phyloP scores from a whole-genome alignment of 2,113 vertebrate species.

The Sphyrna mokarran region DNA sequence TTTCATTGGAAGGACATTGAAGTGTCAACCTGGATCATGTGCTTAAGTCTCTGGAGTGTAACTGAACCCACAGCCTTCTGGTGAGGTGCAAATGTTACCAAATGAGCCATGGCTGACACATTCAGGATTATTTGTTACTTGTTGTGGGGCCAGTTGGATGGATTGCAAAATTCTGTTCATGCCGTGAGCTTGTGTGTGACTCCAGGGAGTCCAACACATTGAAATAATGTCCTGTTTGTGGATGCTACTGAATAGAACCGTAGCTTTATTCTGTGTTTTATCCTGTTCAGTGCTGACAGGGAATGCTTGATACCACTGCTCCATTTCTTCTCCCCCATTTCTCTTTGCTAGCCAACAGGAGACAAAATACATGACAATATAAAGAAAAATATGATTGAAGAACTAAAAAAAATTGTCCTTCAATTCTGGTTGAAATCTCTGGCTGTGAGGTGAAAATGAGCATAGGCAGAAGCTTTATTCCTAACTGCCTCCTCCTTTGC shows the following conservation, averaged over 20 bases:
- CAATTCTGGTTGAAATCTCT: not conserved
- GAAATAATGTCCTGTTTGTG: not conserved
- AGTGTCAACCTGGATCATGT: not conserved
- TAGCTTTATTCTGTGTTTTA: not conserved
- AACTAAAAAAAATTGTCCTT: not conserved
- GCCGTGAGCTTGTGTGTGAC: not conserved
- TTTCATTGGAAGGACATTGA: not conserved
- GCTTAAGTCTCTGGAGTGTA: not conserved
- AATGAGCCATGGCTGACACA: not conserved
- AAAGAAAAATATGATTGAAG: not conserved
- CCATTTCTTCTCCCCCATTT: not conserved
- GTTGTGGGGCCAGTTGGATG: not conserved
- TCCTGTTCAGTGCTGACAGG: not conserved
- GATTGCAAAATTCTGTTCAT: not conserved
- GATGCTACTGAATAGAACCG: not conserved
- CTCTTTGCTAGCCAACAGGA: not conserved
- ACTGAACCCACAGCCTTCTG: not conserved
- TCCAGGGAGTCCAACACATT: not conserved
- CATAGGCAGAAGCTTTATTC: not conserved
- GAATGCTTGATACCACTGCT: not conserved
- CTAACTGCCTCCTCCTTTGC: not conserved
- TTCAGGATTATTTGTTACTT: not conserved
- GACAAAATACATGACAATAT: not conserved
- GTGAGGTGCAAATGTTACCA: not conserved
- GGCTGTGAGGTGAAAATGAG: not conserved